These are phyloP conservation scores for Drosophila dunni DNA, from an alignment of 1,140 invertebrate genomes.

Conservation along the genomic window DNA sequence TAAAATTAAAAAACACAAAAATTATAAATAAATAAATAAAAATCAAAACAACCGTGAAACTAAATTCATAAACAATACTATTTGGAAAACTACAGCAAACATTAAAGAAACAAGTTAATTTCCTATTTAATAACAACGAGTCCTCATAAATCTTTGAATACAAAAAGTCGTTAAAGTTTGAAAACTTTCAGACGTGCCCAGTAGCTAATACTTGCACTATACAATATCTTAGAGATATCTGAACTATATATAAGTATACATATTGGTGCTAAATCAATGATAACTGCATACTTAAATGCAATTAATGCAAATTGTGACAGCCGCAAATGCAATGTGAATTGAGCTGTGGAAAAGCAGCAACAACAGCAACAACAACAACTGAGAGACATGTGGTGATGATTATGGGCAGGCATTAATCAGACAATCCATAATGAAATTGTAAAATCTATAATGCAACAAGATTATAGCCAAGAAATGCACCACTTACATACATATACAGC, in stretches of 20 bases:
- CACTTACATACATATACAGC: conserved; percentile 3
- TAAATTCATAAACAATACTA: neutral
- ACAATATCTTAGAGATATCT: conserved; percentile 36
- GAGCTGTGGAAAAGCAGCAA: conserved; percentile 55
- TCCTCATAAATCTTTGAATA: conserved; percentile 40
- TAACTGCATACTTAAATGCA: conserved; percentile 79
- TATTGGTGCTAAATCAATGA: conserved; percentile 82
- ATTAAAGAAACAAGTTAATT: conserved; percentile 13
- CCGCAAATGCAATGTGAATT: conserved; percentile 68
- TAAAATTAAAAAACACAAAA: conserved; percentile 2
- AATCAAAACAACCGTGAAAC: neutral
- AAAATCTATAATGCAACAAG: conserved; percentile 57
- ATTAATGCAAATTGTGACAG: conserved; percentile 83
- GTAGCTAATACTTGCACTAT: neutral
- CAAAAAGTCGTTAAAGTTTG: conserved; percentile 12
- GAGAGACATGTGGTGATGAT: conserved; percentile 61
- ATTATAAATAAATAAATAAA: neutral
- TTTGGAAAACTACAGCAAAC: neutral
- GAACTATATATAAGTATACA: conserved; percentile 64
- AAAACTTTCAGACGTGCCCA: conserved; percentile 43
- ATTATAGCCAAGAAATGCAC: conserved; percentile 56
- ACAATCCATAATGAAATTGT: conserved; percentile 81
- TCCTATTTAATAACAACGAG: conserved; percentile 8
- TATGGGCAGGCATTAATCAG: conserved; percentile 76
- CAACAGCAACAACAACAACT: conserved; percentile 28